Evolutionary conservation across 2,797 vertebrate genomes (phyloP).

Genomic region (Phrynocephalus guinanensis): DNA sequence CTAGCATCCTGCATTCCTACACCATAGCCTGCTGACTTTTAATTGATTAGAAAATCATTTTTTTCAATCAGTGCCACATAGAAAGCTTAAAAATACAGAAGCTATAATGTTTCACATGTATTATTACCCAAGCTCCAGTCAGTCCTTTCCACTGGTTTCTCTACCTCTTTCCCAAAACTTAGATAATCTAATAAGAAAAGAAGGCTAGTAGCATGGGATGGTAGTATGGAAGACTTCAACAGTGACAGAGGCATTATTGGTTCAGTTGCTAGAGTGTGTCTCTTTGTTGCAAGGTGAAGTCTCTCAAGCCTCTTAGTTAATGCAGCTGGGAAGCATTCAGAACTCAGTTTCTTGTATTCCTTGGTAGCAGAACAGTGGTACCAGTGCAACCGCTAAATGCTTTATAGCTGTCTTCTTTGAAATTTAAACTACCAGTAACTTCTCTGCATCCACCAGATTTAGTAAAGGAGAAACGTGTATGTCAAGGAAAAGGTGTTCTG

Average conservation of each 20-base stretch:
- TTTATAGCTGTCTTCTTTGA: too few species aligned
- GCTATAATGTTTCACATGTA: background rate
- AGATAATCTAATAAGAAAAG: background rate
- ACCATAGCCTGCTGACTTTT: background rate
- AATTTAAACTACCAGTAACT: too few species aligned
- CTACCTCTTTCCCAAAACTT: background rate
- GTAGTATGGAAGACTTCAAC: background rate
- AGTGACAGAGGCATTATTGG: background rate
- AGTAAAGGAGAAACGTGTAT: background rate
- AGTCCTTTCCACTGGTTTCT: background rate
- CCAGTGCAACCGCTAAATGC: background rate
- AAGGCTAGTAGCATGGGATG: background rate
- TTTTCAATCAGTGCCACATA: background rate
- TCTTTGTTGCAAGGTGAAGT: background rate
- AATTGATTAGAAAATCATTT: background rate
- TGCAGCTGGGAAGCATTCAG: background rate
- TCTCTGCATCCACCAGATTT: background rate
- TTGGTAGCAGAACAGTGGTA: background rate
- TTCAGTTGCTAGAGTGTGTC: too few species aligned
- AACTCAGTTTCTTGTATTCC: background rate
- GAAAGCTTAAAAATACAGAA: background rate
- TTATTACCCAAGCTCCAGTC: background rate
- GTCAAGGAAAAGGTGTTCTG: too few species aligned
- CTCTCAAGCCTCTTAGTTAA: background rate
- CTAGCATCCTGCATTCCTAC: background rate